Evolutionary conservation across 2,888 invertebrate genomes (phyloP), one percentile per base, ranked within the genome.

Genomic region (Dusona sp.): DNA sequence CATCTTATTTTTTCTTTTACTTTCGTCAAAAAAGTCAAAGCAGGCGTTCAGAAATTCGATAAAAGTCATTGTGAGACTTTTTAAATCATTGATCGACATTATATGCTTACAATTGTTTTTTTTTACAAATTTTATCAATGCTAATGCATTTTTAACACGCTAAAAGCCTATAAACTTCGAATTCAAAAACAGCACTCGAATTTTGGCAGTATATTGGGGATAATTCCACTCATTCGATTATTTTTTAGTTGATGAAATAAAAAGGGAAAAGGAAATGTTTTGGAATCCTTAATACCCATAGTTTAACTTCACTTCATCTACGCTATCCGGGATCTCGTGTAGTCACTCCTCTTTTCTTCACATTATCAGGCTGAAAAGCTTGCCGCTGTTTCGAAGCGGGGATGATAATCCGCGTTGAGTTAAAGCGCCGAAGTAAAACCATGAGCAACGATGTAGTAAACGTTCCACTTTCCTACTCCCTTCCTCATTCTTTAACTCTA

Each of bases 391-490:
- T 83, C 65, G 67, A 73, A 79, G 61, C 70, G 84, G 74, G 67
- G 82, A 87, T 88, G 88, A 88, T 88, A 88, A 88, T 88, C 87
- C 87, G 70, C 86, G 84, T 84, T 86, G 86, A 87, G 86, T 88
- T 84, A 79, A 85, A 82, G 75, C 84, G 72, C 70, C 85, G 83
- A 83, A 83, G 86, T 83, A 87, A 87, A 88, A 81, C 88, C 84
- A 87, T 84, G 74, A 80, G 84, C 57, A 83, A 54, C 68, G 72
- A 8, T 54, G 77, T 64, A 75, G 85, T 84, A 74, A 83, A 75
- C 68, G 42, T 83, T 70, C 68, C 72, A 77, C 84, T 84, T 86
- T 51, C 38, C 74, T 74, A 29, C 42, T 64, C 65, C 68, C 87
- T 77, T 85, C 83, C 87, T 87, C 77, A 75, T 64, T 29, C 48